A percentile compares a stretch with the other conserved stretches of the same genome.
Conservation (phyloP, 2,113 vertebrate species). For the Ifrita kowaldi region DNA sequence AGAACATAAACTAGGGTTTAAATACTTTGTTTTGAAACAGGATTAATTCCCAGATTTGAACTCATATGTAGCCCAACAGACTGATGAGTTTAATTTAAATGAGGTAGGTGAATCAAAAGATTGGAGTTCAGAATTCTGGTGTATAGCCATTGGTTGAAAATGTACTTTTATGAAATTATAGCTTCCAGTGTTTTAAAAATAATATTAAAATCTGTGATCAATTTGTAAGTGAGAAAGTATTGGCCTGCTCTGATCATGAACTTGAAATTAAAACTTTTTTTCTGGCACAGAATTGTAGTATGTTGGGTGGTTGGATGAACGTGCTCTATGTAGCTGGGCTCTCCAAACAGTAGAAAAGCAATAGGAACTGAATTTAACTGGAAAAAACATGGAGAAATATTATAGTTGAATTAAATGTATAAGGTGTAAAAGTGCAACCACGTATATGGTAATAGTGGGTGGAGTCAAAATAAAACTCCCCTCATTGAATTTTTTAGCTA, state of each 20-base stretch:
- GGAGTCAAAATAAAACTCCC: background rate
- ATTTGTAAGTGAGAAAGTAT: background rate
- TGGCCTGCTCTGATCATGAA: background rate
- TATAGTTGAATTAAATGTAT: background rate
- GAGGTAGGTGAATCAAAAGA: background rate
- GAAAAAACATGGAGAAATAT: background rate
- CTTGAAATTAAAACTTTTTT: background rate
- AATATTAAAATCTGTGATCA: background rate
- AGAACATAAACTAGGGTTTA: background rate
- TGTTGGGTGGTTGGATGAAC: background rate
- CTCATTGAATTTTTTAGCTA: background rate
- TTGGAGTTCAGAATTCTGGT: background rate
- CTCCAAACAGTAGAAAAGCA: background rate
- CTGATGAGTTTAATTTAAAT: background rate
- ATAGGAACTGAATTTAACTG: background rate
- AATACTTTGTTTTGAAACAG: background rate
- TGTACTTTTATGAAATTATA: background rate
- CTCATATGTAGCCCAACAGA: background rate
- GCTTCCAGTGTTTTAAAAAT: background rate
- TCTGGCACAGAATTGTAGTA: background rate
- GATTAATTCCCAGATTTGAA: background rate
- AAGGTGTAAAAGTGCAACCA: background rate
- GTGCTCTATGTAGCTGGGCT: background rate
- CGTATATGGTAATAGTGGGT: background rate
- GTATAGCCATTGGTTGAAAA: background rate